Evolutionary conservation across 2,888 invertebrate species (phyloP).

Genomic region (Cybosia mesomella): DNA sequence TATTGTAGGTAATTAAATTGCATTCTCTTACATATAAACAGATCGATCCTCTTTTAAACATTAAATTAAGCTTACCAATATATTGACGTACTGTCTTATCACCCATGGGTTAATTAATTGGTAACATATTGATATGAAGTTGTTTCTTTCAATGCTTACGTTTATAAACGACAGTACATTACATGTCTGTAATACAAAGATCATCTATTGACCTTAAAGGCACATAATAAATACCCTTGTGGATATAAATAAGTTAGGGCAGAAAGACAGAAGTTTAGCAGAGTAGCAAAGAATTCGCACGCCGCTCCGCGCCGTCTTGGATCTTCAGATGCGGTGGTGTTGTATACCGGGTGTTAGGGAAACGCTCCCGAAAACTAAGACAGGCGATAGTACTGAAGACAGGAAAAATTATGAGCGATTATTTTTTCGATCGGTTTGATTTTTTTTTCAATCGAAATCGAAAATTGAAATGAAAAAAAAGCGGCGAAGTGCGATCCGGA

Average conservation of each 20-base stretch:
- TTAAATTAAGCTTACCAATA: background rate
- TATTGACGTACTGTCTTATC: background rate
- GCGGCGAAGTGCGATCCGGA: too few relatives aligned
- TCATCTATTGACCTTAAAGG: conserved; percentile 1
- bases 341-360: too few relatives aligned
- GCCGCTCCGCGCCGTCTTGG: too few relatives aligned
- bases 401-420: too few relatives aligned
- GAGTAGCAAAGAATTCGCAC: too few relatives aligned
- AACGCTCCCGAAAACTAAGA: too few relatives aligned
- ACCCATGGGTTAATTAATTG: background rate
- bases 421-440: too few relatives aligned
- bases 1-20: too few relatives aligned
- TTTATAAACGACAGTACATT: background rate
- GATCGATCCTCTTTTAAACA: background rate
- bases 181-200: conserved; percentile 1
- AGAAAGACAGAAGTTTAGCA: background rate
- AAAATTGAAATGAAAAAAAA: too few relatives aligned
- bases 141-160: conserved; percentile 8
- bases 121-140: background rate
- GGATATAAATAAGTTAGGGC: conserved; percentile 3
- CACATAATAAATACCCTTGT: conserved; percentile 4
- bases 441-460: too few relatives aligned
- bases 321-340: too few relatives aligned
- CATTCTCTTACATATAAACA: background rate
- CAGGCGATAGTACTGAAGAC: too few relatives aligned